Percentiles rank a stretch among this genome's conserved stretches.
These are phyloP conservation scores for Pseudocheirus occidentalis DNA, from an alignment of 2,797 vertebrate species.

Conservation along the genomic window DNA sequence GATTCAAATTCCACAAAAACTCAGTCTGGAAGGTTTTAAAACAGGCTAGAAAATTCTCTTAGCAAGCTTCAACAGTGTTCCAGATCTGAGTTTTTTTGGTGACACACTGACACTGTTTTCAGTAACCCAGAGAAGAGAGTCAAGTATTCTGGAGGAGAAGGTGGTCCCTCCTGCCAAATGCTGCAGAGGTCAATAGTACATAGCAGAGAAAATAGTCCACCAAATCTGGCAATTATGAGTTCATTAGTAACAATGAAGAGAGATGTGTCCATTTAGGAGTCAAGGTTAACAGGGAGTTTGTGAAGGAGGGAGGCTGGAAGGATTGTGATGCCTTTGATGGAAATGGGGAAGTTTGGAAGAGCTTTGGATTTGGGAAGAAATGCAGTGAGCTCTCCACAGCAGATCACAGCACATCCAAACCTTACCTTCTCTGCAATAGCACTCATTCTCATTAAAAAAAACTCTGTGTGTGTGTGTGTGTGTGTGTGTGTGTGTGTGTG, in stretches of 20 bases:
- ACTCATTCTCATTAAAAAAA: neutral
- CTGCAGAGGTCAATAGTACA: neutral
- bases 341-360: neutral
- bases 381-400: neutral
- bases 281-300: neutral
- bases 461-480: neutral
- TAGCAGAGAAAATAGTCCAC: neutral
- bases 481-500: too few relatives aligned
- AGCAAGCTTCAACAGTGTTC: neutral
- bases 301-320: neutral
- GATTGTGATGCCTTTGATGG: neutral
- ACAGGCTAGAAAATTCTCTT: neutral
- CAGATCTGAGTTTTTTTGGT: neutral
- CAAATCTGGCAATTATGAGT: neutral
- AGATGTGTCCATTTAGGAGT: neutral
- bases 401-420: neutral
- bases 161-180: neutral
- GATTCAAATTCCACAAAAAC: neutral
- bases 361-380: neutral
- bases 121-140: neutral
- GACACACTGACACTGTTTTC: neutral
- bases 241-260: neutral
- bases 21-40: neutral
- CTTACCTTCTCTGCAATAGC: neutral
- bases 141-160: neutral